phyloP scores from a whole-genome alignment of 2,113 vertebrate genomes.

The Phoenicopterus ruber region DNA sequence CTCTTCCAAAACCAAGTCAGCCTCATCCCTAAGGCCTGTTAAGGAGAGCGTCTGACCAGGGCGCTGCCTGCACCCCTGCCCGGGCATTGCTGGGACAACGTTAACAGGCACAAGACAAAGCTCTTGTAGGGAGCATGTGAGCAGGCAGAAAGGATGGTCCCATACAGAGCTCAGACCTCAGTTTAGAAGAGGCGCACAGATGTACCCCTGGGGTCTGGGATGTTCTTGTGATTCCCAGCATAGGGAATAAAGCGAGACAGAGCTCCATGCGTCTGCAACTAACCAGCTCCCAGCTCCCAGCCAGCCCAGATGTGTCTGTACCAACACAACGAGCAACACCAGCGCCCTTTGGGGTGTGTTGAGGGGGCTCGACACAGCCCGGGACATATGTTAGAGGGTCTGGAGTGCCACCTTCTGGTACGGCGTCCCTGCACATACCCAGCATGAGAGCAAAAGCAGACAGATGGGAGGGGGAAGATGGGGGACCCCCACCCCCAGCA shows the following conservation, averaged over 20 bases:
- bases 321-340: fast-evolving
- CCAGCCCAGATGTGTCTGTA: background rate
- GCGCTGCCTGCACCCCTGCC: background rate
- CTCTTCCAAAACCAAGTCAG: background rate
- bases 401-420: slow-evolving; percentile 58
- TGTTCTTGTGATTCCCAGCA: fast-evolving
- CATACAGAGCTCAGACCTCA: background rate
- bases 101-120: background rate
- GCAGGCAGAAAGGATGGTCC: background rate
- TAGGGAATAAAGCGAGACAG: background rate
- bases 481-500: background rate
- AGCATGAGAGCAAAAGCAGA: fast-evolving
- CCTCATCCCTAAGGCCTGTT: background rate
- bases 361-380: too few species aligned
- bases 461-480: fast-evolving
- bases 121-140: background rate
- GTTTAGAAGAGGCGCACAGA: background rate
- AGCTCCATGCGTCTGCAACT: fast-evolving
- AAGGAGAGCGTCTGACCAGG: too few species aligned
- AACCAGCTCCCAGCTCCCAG: background rate
- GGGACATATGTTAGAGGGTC: background rate
- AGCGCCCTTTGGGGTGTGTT: background rate
- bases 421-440: fast-evolving
- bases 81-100: background rate
- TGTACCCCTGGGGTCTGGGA: fast-evolving